Evolutionary conservation across 2,888 invertebrate species (phyloP).

Genomic region (Pasiphila rectangulata): DNA sequence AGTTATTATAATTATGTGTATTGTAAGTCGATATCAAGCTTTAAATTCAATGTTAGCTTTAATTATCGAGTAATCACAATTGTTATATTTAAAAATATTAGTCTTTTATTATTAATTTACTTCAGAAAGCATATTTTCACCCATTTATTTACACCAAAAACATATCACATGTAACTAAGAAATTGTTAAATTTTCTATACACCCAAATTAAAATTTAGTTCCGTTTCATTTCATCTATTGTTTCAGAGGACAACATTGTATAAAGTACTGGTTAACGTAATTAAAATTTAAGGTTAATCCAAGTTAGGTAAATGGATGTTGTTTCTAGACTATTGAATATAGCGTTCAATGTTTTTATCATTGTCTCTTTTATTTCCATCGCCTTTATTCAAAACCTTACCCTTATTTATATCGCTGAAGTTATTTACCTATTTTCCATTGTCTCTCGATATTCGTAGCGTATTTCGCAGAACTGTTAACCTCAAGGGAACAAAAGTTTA

Average conservation of each 20-base stretch:
- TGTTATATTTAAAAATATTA: constrained; percentile 47
- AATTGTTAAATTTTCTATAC: constrained; percentile 16
- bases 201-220: background rate
- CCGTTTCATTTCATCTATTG: constrained; percentile 37
- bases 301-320: constrained; percentile 69
- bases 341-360: constrained; percentile 71
- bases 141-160: constrained; percentile 38
- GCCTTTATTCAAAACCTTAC: background rate
- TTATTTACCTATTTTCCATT: background rate
- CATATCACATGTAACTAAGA: constrained; percentile 40
- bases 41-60: constrained; percentile 80
- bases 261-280: constrained; percentile 33
- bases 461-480: background rate
- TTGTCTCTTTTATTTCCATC: constrained; percentile 44
- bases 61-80: constrained; percentile 65
- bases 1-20: constrained; percentile 33
- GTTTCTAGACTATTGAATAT: constrained; percentile 76
- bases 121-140: constrained; percentile 24
- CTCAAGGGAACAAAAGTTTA: background rate
- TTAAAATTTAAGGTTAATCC: constrained; percentile 41
- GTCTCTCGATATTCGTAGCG: background rate
- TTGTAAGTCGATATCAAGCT: constrained; percentile 73
- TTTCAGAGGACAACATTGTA: constrained; percentile 37
- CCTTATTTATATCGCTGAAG: background rate
- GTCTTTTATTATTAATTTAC: constrained; percentile 27